Evolutionary conservation across 2,797 vertebrate species (phyloP), one percentile per base, ranked within the genome.

Genomic region (Phalloptychus januarius): DNA sequence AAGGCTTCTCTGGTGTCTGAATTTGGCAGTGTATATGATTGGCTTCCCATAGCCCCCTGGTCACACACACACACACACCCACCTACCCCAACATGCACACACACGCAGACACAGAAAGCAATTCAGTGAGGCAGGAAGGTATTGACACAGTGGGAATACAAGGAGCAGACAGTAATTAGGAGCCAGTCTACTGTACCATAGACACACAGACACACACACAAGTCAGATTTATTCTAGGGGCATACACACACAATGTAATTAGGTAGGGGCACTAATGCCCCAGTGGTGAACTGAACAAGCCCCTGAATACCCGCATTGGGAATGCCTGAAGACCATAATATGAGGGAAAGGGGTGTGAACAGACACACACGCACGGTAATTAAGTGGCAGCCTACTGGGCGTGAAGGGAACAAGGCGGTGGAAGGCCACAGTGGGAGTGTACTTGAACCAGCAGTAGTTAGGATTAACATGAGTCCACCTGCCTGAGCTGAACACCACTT

Each of bases 81-180:
- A 70, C 72, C 79, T 72, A 63, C 67, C 46, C 74, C 69, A 75
- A 71, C 77, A 76, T 58, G 63, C 80, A 74, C 83, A 86, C 84
- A 81, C 80, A 79, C 63, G 77, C 83, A 82, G 72, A 38, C 56
- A 78, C 73, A 77, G 65, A 81, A 67, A 45, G 0, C 1, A 52
- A 80, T 95, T 97, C 96, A 96, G 95, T 96, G 96, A 97, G 96
- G 97, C 97, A 97, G 96, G 96, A 96, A 97, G 97, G 97, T 97
- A 98, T 97, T 96, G 97, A 96, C 94, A 96, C 95, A 95, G 90
- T 95, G 97, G 98, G 97, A 98, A 97, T 97, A 97, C 96, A 95
- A 95, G 96, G 95, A 97, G 95, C 91, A 89, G 96, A 96, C 96
- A 97, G 96, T 97, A 98, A 98, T 99, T 98, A 98, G 96, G 94